phyloP scores from a whole-genome alignment of 2,888 invertebrate species.

The Esperia sulphurella region DNA sequence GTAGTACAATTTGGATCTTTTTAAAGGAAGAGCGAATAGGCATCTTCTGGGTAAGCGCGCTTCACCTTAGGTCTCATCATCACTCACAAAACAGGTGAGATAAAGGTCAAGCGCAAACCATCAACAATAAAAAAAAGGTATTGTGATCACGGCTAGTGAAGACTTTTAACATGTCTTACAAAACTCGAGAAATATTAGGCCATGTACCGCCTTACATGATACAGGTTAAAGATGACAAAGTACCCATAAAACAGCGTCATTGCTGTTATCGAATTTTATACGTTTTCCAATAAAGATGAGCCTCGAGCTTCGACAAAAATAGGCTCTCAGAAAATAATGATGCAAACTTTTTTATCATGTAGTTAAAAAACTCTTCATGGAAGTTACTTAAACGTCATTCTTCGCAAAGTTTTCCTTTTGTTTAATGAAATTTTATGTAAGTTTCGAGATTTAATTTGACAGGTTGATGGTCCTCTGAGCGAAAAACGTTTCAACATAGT shows the following conservation, averaged over 20 bases:
- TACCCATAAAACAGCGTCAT: conserved; percentile 33
- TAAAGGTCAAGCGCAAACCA: too few relatives aligned
- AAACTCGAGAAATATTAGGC: too few relatives aligned
- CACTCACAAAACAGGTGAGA: too few relatives aligned
- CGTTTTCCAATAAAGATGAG: conserved; percentile 17
- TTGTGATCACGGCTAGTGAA: background rate
- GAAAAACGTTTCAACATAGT: conserved; percentile 3
- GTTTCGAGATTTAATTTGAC: conserved; percentile 36
- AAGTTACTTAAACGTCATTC: conserved; percentile 33
- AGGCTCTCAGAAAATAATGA: conserved; percentile 27
- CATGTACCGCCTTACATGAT: too few relatives aligned
- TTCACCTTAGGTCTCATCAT: too few relatives aligned
- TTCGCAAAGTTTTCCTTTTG: conserved; percentile 32
- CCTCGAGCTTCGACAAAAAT: conserved; percentile 18
- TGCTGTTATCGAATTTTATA: conserved; percentile 25
- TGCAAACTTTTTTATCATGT: conserved; percentile 35
- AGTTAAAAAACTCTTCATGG: conserved; percentile 32
- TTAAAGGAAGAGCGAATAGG: too few relatives aligned
- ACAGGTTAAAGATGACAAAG: conserved; percentile 34
- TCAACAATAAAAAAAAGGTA: too few relatives aligned
- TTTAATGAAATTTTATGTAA: conserved; percentile 37
- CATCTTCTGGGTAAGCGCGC: too few relatives aligned
- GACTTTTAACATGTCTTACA: background rate
- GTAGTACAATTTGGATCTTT: too few relatives aligned
- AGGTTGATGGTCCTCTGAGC: conserved; percentile 21